Base-by-base conservation (phyloP, 2,113 vertebrate genomes). In the Myocastor coypus region DNA sequence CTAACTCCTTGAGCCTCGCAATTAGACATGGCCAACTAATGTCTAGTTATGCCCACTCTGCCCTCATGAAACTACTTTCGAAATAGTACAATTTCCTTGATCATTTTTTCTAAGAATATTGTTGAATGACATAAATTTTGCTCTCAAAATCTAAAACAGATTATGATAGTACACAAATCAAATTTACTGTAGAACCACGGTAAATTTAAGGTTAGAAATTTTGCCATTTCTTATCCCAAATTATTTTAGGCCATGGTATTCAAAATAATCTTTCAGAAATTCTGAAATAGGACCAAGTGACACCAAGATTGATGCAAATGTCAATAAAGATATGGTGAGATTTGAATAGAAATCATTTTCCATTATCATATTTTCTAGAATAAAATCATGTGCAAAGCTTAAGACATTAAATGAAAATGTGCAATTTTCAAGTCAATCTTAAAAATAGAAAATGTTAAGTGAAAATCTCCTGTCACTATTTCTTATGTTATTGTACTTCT, bases 341-440 rank as follows among this genome's bases (percentile, higher is more conserved):
- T 83, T 89, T 94, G 89, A 97, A 97, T 82, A 84, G 26, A 92
- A 97, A 93, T 94, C 2, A 8, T 28, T 64, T 94, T 64, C 52
- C 19, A 83, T 89, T 77, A 95, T 92, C 55, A 92, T 63, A 66
- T 95, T 92, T 96, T 89, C 89, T 20, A 94, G 32, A 71, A 92
- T 83, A 96, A 95, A 90, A 88, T 92, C 94, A 88, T 71, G 20
- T 71, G 4, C 50, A 94, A 96, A 87, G 50, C 22, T 46, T 91
- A 94, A 73, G 80, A 95, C 77, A 94, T 71, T 83, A 89, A 73
- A 92, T 40, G 55, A 92, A 96, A 66, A 87, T 40, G 52, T 59
- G 13, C 6, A 82, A 61, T 92, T 92, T 87, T 87, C 46, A 92
- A 77, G 83, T 90, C 40, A 90, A 88, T 95, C 59, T 95, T 85